These are phyloP conservation scores for Dicrurus megarhynchus DNA, from an alignment of 2,113 vertebrate species.

Conservation along the genomic window DNA sequence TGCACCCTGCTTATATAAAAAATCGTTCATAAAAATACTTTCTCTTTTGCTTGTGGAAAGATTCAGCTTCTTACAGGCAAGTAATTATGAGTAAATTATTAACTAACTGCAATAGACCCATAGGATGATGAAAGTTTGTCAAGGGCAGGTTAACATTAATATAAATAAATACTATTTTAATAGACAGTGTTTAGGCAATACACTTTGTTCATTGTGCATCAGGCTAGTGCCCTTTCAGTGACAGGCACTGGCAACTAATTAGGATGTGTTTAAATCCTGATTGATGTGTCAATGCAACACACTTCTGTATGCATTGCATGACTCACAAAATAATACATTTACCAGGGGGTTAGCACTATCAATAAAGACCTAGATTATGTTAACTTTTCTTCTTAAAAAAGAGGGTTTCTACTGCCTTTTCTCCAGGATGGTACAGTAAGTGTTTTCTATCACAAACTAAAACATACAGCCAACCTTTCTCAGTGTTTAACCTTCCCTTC, in stretches of 20 bases:
- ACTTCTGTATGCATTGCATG: not conserved
- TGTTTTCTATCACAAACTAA: not conserved
- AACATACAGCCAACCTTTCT: not conserved
- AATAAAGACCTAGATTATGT: not conserved
- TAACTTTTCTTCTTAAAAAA: not conserved
- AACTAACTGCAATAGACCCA: not conserved
- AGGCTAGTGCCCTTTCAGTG: not conserved
- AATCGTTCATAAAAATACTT: not conserved
- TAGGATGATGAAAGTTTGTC: not conserved
- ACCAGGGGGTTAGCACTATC: not conserved
- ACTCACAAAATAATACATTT: not conserved
- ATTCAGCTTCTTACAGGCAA: not conserved
- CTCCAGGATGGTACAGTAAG: not conserved
- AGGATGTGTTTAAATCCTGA: not conserved
- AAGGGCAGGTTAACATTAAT: not conserved
- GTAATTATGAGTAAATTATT: conserved; percentile 17
- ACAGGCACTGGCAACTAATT: not conserved
- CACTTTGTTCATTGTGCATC: not conserved
- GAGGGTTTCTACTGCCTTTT: not conserved
- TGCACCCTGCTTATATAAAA: not conserved
- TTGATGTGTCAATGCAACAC: not conserved
- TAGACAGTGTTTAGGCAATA: conserved; percentile 16
- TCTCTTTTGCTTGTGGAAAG: not conserved
- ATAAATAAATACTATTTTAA: not conserved
- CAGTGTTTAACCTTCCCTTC: not conserved